These are phyloP conservation scores for Bradypodion ventrale DNA, from an alignment of 2,797 vertebrate species.

Conservation along the genomic window DNA sequence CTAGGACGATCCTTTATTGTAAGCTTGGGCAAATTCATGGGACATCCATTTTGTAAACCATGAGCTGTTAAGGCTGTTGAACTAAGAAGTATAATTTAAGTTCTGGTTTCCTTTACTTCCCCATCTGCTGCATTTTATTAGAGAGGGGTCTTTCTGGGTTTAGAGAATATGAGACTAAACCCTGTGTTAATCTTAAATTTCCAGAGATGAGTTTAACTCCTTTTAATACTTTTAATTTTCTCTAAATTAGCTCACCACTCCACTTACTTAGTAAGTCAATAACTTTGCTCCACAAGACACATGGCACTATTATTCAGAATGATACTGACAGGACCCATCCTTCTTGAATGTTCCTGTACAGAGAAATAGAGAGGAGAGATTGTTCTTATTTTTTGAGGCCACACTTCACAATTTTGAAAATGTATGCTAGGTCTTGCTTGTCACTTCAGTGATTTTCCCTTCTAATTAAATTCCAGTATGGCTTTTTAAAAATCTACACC, in stretches of 20 bases:
- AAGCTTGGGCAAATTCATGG: not conserved
- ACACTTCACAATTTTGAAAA: slow-evolving; percentile 25
- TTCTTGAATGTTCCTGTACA: not conserved
- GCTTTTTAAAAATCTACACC: slow-evolving; percentile 1
- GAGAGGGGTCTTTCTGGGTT: not conserved
- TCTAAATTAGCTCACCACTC: slow-evolving; percentile 40
- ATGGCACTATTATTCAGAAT: slow-evolving; percentile 37
- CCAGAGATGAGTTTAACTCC: slow-evolving; percentile 29
- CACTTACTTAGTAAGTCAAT: slow-evolving; percentile 37
- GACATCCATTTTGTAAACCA: not conserved
- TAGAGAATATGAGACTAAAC: not conserved
- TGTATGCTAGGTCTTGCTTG: slow-evolving; percentile 2
- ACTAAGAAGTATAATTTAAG: slow-evolving; percentile 22
- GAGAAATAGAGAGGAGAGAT: not conserved
- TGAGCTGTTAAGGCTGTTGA: not conserved
- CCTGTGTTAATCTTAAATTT: slow-evolving; percentile 28
- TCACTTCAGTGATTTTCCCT: slow-evolving; percentile 44
- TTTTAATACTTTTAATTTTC: slow-evolving; percentile 39
- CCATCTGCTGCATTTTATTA: slow-evolving; percentile 33
- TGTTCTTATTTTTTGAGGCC: slow-evolving; percentile 29
- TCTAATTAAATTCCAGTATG: slow-evolving; percentile 43
- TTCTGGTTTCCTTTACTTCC: slow-evolving; percentile 32
- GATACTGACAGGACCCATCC: slow-evolving; percentile 18
- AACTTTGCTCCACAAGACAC: slow-evolving; percentile 12
- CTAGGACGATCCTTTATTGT: no score